Evolutionary conservation across 2,888 invertebrate genomes (phyloP).

Genomic region (Melanchra persicariae): DNA sequence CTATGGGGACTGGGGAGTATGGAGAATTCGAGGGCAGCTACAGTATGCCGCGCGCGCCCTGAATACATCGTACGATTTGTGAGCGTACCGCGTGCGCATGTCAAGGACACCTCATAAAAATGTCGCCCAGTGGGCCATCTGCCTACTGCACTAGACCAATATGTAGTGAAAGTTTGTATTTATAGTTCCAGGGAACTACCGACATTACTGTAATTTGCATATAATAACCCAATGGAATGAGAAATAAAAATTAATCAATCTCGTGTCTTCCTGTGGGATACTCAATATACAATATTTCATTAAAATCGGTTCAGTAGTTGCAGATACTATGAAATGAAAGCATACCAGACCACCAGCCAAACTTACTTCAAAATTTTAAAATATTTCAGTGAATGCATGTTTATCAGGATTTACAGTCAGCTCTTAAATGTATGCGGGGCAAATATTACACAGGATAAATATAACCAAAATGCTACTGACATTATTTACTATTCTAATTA

Average conservation of each 20-base stretch:
- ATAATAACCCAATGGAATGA: neutral
- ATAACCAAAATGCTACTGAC: neutral
- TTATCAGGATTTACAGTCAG: neutral
- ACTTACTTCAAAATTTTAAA: neutral
- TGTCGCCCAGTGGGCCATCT: conserved; percentile 35
- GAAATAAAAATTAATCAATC: neutral
- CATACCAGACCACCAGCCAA: too few species aligned
- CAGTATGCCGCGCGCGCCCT: conserved; percentile 72
- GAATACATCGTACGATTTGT: conserved; percentile 67
- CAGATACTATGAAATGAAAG: neutral
- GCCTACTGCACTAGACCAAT: conserved; percentile 33
- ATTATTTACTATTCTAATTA: conserved; percentile 2
- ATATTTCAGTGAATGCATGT: neutral
- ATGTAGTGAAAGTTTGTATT: conserved; percentile 59
- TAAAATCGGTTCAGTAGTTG: neutral
- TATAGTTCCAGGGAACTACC: conserved; percentile 4
- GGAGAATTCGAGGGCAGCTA: conserved; percentile 61
- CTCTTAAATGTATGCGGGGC: neutral
- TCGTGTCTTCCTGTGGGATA: too few species aligned
- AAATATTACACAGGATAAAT: conserved; percentile 7
- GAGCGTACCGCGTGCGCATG: conserved; percentile 37
- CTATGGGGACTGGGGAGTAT: conserved; percentile 46
- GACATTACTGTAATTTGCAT: neutral
- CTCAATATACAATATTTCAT: neutral
- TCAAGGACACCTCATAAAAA: conserved; percentile 67